Percentiles rank a stretch among this genome's conserved stretches.
Evolutionary conservation across 2,888 invertebrate species (phyloP).

Genomic region (Idaea dimidiata): DNA sequence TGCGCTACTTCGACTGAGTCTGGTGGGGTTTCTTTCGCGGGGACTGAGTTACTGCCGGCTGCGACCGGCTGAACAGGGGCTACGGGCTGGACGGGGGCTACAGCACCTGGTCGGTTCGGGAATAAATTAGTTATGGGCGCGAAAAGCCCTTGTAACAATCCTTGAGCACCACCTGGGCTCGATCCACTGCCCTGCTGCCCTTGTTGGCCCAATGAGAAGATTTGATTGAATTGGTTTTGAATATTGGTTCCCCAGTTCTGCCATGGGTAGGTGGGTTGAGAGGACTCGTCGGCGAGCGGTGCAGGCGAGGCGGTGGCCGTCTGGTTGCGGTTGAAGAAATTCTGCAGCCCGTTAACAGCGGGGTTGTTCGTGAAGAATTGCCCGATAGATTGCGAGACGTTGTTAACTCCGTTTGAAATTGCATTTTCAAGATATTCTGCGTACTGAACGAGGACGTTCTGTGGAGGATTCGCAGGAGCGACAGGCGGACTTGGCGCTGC

Average conservation of each 20-base stretch:
- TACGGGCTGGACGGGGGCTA: neutral
- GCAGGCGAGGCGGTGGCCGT: conserved; percentile 6
- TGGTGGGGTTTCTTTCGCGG: neutral
- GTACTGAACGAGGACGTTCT: conserved; percentile 6
- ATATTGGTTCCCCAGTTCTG: neutral
- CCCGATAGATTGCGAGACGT: neutral
- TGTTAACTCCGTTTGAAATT: neutral
- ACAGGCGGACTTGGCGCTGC: conserved; percentile 5
- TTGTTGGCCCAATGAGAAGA: too few relatives aligned
- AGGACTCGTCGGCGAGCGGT: neutral
- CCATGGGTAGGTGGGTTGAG: neutral
- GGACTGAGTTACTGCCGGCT: neutral
- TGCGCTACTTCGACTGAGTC: too few relatives aligned
- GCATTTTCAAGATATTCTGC: neutral
- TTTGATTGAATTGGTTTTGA: too few relatives aligned
- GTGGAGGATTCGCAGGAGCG: neutral
- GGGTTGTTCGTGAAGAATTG: conserved; percentile 3
- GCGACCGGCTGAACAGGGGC: neutral
- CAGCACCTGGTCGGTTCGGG: neutral
- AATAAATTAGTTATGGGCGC: neutral
- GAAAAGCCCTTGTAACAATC: too few relatives aligned
- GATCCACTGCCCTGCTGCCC: too few relatives aligned
- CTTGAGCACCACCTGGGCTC: too few relatives aligned
- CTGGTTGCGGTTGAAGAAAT: conserved; percentile 12
- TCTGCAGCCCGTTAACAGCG: conserved; percentile 4